Evolutionary conservation across 2,797 vertebrate species (phyloP).

Genomic region (Monodelphis domestica): DNA sequence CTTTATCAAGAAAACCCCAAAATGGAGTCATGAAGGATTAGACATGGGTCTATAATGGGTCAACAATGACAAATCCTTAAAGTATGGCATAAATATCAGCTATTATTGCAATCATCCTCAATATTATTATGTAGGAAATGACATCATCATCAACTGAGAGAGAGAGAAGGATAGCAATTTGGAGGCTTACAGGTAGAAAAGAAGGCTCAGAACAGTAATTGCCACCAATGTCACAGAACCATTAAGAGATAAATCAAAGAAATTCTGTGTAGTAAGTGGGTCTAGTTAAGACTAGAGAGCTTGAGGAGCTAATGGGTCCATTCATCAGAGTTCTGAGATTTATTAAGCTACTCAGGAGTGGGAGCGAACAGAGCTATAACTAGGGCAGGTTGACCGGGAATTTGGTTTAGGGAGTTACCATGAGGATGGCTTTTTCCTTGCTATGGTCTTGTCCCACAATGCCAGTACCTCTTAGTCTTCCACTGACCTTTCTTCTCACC

Average conservation of each 20-base stretch:
- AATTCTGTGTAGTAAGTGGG: not conserved
- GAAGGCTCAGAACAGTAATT: not conserved
- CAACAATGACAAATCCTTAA: too few relatives aligned
- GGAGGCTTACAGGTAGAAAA: not conserved
- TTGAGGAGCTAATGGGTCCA: not conserved
- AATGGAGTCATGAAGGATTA: too few relatives aligned
- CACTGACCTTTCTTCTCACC: not conserved
- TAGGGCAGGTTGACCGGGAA: not conserved
- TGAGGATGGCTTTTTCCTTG: not conserved
- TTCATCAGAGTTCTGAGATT: not conserved
- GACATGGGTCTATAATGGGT: too few relatives aligned
- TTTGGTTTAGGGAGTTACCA: not conserved
- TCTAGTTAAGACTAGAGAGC: not conserved
- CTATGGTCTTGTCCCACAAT: not conserved
- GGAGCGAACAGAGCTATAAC: not conserved
- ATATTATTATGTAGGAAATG: not conserved
- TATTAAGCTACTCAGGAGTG: not conserved
- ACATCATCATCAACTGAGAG: not conserved
- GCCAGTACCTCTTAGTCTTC: not conserved
- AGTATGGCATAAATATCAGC: not conserved
- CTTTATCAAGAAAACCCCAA: too few relatives aligned
- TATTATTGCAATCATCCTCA: not conserved
- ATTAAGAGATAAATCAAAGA: not conserved
- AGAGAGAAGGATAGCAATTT: not conserved
- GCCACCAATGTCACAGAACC: not conserved